Conservation (phyloP, 1,140 invertebrate genomes). For the Zaprionus taronus region DNA sequence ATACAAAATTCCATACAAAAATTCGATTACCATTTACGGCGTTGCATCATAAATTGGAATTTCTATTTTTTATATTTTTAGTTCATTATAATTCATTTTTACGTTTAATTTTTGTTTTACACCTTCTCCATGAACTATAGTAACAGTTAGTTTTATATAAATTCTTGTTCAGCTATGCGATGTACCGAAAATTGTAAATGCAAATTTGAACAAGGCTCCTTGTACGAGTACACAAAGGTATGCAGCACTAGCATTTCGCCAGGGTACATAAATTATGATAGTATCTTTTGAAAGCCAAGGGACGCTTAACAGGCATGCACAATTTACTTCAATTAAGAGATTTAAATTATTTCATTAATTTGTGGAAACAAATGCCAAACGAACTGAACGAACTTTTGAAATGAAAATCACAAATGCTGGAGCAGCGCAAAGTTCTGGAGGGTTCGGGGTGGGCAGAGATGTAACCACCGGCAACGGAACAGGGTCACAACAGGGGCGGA, state of each 20-base stretch:
- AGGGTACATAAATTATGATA: slow-evolving; percentile 14
- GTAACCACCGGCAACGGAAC: not conserved
- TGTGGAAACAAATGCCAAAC: slow-evolving; percentile 33
- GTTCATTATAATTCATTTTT: not conserved
- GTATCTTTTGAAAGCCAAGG: slow-evolving; percentile 2
- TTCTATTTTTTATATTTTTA: not conserved
- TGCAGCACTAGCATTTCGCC: not conserved
- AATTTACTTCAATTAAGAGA: slow-evolving; percentile 73
- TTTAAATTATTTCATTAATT: slow-evolving; percentile 79
- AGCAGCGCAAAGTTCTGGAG: slow-evolving; percentile 41
- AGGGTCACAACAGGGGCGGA: not conserved
- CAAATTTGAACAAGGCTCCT: not conserved
- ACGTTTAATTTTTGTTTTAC: no score
- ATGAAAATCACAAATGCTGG: slow-evolving; percentile 55
- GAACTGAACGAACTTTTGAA: slow-evolving; percentile 43
- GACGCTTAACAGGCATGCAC: slow-evolving; percentile 19
- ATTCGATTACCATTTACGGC: no score
- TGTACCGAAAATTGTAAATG: not conserved
- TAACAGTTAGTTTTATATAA: no score
- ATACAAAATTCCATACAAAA: no score
- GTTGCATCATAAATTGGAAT: no score
- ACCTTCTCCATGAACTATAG: no score
- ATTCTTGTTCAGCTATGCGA: not conserved
- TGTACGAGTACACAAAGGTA: not conserved
- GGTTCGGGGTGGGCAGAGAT: slow-evolving; percentile 10